phyloP scores from a whole-genome alignment of 2,797 vertebrate genomes.

The Odontamblyopus lacepedii region DNA sequence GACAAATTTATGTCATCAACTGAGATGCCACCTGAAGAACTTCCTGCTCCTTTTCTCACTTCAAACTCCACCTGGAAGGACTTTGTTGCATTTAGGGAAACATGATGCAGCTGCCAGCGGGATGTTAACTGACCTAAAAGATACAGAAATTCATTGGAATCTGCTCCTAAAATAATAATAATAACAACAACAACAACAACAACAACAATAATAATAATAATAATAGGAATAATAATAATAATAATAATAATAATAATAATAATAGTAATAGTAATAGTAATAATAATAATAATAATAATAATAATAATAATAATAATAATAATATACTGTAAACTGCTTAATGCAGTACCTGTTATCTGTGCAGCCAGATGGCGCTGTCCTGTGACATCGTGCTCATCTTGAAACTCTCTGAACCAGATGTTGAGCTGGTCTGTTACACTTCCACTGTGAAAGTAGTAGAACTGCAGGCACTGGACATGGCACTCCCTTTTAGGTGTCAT shows the following conservation, averaged over 20 bases:
- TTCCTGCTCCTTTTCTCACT: conserved; percentile 39
- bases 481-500: conserved; percentile 77
- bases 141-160: no score
- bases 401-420: conserved; percentile 82
- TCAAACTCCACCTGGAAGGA: conserved; percentile 82
- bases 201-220: no score
- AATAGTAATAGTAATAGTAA: no score
- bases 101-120: conserved; percentile 79
- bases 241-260: no score
- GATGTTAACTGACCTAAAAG: conserved; percentile 11
- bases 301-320: no score
- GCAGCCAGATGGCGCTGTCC: conserved; percentile 34
- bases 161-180: no score
- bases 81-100: conserved; percentile 67
- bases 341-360: conserved; percentile 41
- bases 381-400: conserved; percentile 21
- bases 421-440: conserved; percentile 69
- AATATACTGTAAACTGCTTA: no score
- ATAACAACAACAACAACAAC: no score
- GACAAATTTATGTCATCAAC: conserved; percentile 88
- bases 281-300: no score
- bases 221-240: no score
- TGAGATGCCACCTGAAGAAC: conserved; percentile 81
- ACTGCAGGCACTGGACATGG: conserved; percentile 84
- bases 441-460: conserved; percentile 84